Base-by-base conservation (phyloP, 2,888 invertebrate species). In the Gnatocerus cornutus region DNA sequence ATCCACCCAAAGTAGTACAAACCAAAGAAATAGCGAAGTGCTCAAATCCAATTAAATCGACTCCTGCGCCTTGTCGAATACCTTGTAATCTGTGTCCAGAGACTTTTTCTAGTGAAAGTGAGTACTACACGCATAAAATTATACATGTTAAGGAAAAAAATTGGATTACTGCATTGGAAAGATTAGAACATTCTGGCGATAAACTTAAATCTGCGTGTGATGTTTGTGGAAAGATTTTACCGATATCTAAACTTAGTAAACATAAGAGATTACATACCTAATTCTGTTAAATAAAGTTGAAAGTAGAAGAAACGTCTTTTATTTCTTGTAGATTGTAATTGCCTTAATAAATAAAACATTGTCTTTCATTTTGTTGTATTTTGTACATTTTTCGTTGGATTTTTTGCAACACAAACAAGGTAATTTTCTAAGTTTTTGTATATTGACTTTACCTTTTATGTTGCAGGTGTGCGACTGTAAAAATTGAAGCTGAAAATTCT, bases 21-120 rank as follows among this genome's bases (percentile, higher is more conserved):
- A 53, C 39, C 9, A 46, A 46, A 16, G 16, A 13, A 27, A 16
- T 16, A 21, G n/a, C n/a, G n/a, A 7, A 43, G 12, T 9, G 13
- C 12, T 14, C 52, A 8, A 37, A 14, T 14, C 55, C 33, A 14
- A 10, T 39, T 9, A 55, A 55, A 14, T 9, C 16, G 13, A 16
- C 14, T 16, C 52, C 29, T 27, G 10, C 30, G 9, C 52, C 12
- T 27, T 39, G 37, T 39, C n/a, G 37, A 56, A 56, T 56, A 6
- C 56, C 56, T 10, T 56, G 56, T 12, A 56, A 56, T 43, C 41
- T 56, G 7, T 56, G 56, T 27, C 13, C 56, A 9, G 43, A 56
- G 21, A 56, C 43, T 5, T 56, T 56, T 29, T 43, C 12, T 12
- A 56, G 56, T 43, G 56, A 56, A 13, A 56, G 41, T 56, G 12